Percentiles rank a stretch among this genome's conserved stretches.
phyloP scores from a whole-genome alignment of 2,113 vertebrate genomes.

The Misgurnus mizolepis region DNA sequence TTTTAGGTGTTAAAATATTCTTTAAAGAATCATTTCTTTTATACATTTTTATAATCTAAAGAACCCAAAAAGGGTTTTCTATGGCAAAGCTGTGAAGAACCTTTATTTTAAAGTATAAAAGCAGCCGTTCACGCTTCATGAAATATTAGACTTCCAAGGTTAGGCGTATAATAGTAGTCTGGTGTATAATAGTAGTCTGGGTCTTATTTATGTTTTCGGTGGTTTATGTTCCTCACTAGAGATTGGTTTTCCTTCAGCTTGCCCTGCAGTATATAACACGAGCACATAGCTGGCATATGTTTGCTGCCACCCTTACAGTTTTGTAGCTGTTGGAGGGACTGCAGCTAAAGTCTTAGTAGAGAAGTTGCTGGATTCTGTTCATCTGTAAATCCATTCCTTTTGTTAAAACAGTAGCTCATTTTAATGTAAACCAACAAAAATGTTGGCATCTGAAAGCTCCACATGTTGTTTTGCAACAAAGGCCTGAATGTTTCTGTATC shows the following conservation, averaged over 20 bases:
- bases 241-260: conserved; percentile 19
- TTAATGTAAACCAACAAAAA: not conserved
- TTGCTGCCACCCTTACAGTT: conserved; percentile 27
- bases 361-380: not conserved
- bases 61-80: no score
- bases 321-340: not conserved
- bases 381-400: no score
- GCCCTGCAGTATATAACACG: conserved; percentile 15
- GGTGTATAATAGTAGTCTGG: not conserved
- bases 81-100: no score
- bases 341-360: not conserved
- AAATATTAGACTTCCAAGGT: conserved; percentile 20
- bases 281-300: conserved; percentile 19
- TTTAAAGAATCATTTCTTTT: no score
- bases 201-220: conserved; percentile 29
- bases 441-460: no score
- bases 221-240: conserved; percentile 3
- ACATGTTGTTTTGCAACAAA: no score
- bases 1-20: no score
- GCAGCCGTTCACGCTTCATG: conserved; percentile 19
- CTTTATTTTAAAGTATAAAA: not conserved
- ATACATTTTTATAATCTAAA: no score
- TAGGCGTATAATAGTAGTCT: conserved; percentile 21
- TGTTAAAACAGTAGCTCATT: not conserved
- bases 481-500: not conserved